Evolutionary conservation across 1,140 invertebrate genomes (phyloP).

Genomic region (Pogonomyrmex californicus): DNA sequence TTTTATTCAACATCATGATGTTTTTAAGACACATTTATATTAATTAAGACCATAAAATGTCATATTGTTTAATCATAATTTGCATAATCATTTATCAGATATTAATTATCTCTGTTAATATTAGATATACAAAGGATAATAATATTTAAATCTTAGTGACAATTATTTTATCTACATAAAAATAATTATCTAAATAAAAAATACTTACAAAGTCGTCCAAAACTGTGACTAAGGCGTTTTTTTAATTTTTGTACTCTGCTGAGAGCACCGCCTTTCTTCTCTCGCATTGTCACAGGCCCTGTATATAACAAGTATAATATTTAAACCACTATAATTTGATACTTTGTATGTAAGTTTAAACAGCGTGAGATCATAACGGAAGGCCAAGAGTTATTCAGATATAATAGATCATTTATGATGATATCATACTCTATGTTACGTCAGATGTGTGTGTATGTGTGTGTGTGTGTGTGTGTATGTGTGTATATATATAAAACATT

Average conservation of each 20-base stretch:
- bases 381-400: slow-evolving; percentile 71
- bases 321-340: slow-evolving; percentile 64
- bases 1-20: background rate
- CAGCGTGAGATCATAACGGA: slow-evolving; percentile 26
- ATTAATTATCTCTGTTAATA: slow-evolving; percentile 8
- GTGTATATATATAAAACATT: slow-evolving; percentile 4
- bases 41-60: slow-evolving; percentile 16
- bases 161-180: background rate
- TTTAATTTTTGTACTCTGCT: slow-evolving; percentile 96
- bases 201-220: slow-evolving; percentile 96
- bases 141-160: background rate
- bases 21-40: background rate
- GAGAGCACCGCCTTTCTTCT: slow-evolving; percentile 95
- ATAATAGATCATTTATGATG: slow-evolving; percentile 55
- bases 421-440: slow-evolving; percentile 64
- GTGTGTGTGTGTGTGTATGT: slow-evolving; percentile 10
- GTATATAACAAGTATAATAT: slow-evolving; percentile 64
- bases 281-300: slow-evolving; percentile 93
- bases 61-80: background rate
- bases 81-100: background rate
- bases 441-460: background rate
- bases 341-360: slow-evolving; percentile 51
- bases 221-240: slow-evolving; percentile 96
- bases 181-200: slow-evolving; percentile 34
- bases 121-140: background rate